Conservation (phyloP, 2,888 invertebrate genomes). For the Druceiella hillmani region DNA sequence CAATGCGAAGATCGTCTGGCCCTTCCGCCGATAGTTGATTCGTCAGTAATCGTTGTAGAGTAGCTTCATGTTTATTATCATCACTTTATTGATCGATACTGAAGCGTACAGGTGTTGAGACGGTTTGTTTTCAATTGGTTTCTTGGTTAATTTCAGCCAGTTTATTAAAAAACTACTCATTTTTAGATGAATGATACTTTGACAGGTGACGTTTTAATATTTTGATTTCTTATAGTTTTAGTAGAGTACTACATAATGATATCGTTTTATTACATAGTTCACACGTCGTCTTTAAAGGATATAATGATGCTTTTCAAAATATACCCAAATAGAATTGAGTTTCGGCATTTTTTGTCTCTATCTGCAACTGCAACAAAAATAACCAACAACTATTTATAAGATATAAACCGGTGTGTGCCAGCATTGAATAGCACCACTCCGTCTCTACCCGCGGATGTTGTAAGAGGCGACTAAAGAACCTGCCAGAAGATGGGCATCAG, state of each 20-base stretch:
- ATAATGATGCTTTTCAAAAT: slow-evolving; percentile 9
- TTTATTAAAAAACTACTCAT: slow-evolving; percentile 9
- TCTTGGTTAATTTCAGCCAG: slow-evolving; percentile 10
- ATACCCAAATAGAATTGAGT: slow-evolving; percentile 10
- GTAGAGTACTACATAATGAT: slow-evolving; percentile 10
- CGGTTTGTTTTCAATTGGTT: slow-evolving; percentile 4
- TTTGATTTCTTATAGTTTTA: slow-evolving; percentile 8
- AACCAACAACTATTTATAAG: no score
- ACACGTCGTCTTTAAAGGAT: slow-evolving; percentile 7
- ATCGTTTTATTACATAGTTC: slow-evolving; percentile 10
- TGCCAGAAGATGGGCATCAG: no score
- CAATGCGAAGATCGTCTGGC: slow-evolving; percentile 12
- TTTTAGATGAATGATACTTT: slow-evolving; percentile 10
- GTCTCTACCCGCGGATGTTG: no score
- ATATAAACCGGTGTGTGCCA: no score
- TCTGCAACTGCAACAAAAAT: no score
- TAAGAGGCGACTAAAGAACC: no score
- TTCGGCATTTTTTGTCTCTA: slow-evolving; percentile 6
- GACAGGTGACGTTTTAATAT: slow-evolving; percentile 12
- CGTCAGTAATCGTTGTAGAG: slow-evolving; percentile 7
- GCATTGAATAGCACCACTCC: no score
- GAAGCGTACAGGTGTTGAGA: slow-evolving; percentile 2
- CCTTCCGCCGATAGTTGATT: slow-evolving; percentile 8
- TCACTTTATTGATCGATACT: no score
- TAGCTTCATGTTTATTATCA: slow-evolving; percentile 10